Base-by-base conservation (phyloP, 1,140 invertebrate genomes). In the Euglossa dilemma region DNA sequence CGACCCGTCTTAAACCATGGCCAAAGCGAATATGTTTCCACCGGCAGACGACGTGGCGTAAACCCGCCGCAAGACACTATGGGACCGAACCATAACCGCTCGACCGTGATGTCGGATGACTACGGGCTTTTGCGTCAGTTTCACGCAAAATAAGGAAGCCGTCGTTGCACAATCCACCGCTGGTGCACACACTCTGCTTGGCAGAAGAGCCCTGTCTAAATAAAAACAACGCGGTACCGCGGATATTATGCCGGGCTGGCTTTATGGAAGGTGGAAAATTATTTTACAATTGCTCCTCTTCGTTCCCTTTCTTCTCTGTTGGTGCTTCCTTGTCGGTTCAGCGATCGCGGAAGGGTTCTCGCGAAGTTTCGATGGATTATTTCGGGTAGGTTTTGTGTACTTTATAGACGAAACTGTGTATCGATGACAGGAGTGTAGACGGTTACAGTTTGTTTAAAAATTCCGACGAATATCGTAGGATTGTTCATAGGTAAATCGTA, bases 41-140 rank as follows among this genome's bases (percentile, higher is more conserved):
- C n/a, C 57, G 70, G 72, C 73, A 84, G 76, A 83, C 77, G 80
- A 86, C 82, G 72, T 64, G 74, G 61, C 47, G 86, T 80, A 85
- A 77, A 89, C 85, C 73, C 77, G 87, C 75, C 66, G 36, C 76
- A 78, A 88, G 86, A 87, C 84, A 85, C 86, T 72, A 67, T 67
- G 56, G 86, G 82, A 83, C 86, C 75, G 61, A 88, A 85, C 87
- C 78, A 79, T 85, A 85, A 88, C 86, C 87, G 75, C 84, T 88
- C 86, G 81, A 83, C 87, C 84, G 86, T 89, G 76, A 76, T 66
- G 84, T 80, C 84, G 83, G 86, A 85, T 89, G 83, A 85, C 87
- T 85, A 88, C 67, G 83, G 86, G 83, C 87, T 87, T 89, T 87
- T 85, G 86, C 86, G 75, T 82, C 84, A 78, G 84, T 85, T 81